Percentiles rank a stretch among this genome's conserved stretches.
Evolutionary conservation across 2,113 vertebrate genomes (phyloP).

Genomic region (Ptyas mucosa): DNA sequence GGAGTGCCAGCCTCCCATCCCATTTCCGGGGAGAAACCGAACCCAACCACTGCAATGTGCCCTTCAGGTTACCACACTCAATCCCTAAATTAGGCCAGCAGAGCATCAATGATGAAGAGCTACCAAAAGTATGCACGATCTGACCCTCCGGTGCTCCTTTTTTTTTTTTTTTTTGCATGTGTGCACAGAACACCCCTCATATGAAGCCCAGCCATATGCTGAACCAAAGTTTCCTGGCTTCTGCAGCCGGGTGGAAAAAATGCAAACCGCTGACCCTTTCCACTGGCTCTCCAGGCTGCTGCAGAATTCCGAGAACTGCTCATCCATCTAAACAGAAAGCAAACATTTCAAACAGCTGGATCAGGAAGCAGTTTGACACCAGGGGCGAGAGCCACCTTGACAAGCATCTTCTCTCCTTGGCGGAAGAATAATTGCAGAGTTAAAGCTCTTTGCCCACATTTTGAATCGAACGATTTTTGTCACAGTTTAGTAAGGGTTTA

Average conservation of each 20-base stretch:
- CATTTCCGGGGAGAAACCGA: not conserved
- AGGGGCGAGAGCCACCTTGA: slow-evolving; percentile 1
- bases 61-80: not conserved
- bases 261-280: slow-evolving; percentile 19
- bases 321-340: slow-evolving; percentile 18
- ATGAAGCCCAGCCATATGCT: not conserved
- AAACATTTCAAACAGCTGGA: slow-evolving; percentile 18
- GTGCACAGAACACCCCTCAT: not conserved
- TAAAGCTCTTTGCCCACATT: not conserved
- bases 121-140: not conserved
- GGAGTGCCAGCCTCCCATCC: not conserved
- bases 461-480: not conserved
- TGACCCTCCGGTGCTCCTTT: not conserved
- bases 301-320: slow-evolving; percentile 2
- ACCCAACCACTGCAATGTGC: not conserved
- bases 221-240: slow-evolving; percentile 15
- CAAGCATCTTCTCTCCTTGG: not conserved
- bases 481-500: not conserved
- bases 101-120: not conserved
- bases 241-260: not conserved
- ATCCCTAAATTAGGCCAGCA: not conserved
- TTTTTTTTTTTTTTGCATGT: not conserved
- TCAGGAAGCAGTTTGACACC: not conserved
- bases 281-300: not conserved
- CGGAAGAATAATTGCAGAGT: not conserved